These are phyloP conservation scores for Cyprinus carpio DNA, from an alignment of 2,113 vertebrate species.

Conservation along the genomic window DNA sequence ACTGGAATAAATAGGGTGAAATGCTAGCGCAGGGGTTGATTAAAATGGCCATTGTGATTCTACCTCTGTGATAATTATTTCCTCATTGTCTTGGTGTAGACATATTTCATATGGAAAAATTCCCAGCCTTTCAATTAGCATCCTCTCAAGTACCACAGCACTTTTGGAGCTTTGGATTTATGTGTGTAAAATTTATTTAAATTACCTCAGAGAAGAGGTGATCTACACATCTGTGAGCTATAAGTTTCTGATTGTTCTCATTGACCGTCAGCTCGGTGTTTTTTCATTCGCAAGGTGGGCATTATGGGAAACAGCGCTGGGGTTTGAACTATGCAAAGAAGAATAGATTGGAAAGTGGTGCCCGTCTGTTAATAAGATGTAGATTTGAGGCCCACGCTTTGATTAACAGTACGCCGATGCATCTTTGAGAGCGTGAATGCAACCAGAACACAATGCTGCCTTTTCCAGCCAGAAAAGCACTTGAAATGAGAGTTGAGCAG, in stretches of 20 bases:
- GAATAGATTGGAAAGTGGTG: background rate
- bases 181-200: constrained; percentile 27
- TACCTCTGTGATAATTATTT: constrained; percentile 84
- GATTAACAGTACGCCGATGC: background rate
- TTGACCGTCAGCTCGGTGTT: constrained; percentile 7
- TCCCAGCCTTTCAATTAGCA: constrained; percentile 78
- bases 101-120: constrained; percentile 79
- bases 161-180: constrained; percentile 55
- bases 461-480: constrained; percentile 61
- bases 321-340: constrained; percentile 3
- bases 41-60: constrained; percentile 82
- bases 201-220: constrained; percentile 25
- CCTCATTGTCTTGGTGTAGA: constrained; percentile 80
- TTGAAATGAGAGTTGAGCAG: constrained; percentile 72
- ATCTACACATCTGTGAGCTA: constrained; percentile 33
- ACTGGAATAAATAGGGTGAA: constrained; percentile 83
- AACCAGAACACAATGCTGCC: constrained; percentile 43
- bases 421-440: background rate
- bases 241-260: constrained; percentile 44
- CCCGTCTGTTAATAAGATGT: constrained; percentile 27
- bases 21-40: constrained; percentile 81
- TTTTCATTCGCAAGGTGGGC: background rate
- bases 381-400: constrained; percentile 19
- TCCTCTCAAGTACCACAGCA: constrained; percentile 69
- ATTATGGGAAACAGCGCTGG: background rate